Base-by-base conservation (phyloP, 2,797 vertebrate species). In the Parauchenoglanis punctatus region DNA sequence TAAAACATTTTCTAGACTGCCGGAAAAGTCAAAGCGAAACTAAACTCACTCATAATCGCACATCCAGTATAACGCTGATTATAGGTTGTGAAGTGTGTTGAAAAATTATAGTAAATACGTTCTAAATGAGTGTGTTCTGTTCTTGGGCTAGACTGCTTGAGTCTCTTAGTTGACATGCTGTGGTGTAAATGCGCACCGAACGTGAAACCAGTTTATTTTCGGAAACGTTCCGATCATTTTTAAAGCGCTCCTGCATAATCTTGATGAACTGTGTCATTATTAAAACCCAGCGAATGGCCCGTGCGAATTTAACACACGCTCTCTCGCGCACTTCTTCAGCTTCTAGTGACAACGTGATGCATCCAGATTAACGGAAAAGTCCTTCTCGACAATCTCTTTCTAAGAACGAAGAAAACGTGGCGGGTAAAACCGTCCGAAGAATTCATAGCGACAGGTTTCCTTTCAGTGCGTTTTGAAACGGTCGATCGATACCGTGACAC, bases 201-300 rank as follows among this genome's bases (percentile, higher is more conserved):
- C 12, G 1, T 13, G 78, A 59, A 40, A 59, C 20, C 12, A 10
- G 12, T 25, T n/a, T 52, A 15, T 81, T 81, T 56, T 1, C 0
- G 7, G 5, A 35, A 56, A 31, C 11, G 12, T 75, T 77, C 28
- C 1, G 76, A 78, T 65, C 15, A 10, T 44, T 44, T 46, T 4
- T n/a, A 46, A 81, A 46, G 40, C n/a, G 23, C 35, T 28, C 23
- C 11, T 35, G n/a, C 28, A 13, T 83, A 31, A 35, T 68, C 46
- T 23, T 83, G 81, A 83, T 52, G 81, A 83, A 31, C 44, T 46
- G 25, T 52, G 8, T 83, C 81, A 52, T 83, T 68, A 68, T 68
- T 31, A 6, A 68, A 83, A 83, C n/a, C 4, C 81, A 31, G 63
- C 18, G 46, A 81, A 81, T 17, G 31, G 61, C 44, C 8, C 0